phyloP scores from a whole-genome alignment of 2,113 vertebrate species.

The Candoia aspera region DNA sequence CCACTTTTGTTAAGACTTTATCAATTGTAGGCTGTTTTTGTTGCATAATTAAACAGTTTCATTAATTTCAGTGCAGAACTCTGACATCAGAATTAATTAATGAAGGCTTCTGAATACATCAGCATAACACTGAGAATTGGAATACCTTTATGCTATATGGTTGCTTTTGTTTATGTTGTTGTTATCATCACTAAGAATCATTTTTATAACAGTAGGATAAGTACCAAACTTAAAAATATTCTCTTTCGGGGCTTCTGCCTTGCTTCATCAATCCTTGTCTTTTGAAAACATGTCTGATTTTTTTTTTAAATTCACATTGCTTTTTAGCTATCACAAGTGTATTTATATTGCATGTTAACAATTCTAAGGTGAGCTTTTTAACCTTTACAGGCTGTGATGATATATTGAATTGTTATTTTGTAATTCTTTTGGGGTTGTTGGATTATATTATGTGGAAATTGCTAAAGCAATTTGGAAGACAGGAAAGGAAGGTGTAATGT shows the following conservation, averaged over 20 bases:
- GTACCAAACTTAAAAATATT: not conserved
- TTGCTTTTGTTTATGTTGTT: not conserved
- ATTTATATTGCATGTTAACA: not conserved
- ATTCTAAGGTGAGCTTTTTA: not conserved
- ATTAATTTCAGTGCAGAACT: not conserved
- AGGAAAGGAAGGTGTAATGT: not conserved
- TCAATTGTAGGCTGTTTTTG: not conserved
- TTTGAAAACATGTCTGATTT: not conserved
- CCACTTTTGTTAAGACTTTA: not conserved
- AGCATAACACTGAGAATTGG: not conserved
- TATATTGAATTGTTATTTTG: not conserved
- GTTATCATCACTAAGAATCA: not conserved
- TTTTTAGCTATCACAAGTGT: not conserved
- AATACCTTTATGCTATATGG: not conserved
- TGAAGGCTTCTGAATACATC: not conserved
- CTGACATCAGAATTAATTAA: not conserved
- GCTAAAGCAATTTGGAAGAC: not conserved
- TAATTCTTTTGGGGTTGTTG: not conserved
- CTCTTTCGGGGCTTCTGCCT: not conserved
- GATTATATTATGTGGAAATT: not conserved
- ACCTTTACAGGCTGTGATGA: not conserved
- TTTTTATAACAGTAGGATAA: not conserved
- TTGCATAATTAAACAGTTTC: not conserved
- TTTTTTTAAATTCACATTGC: not conserved
- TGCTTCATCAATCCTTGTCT: not conserved